Percentiles rank a stretch among this genome's conserved stretches.
Evolutionary conservation across 1,140 invertebrate genomes (phyloP).

Genomic region (Zaprionus ornatus): DNA sequence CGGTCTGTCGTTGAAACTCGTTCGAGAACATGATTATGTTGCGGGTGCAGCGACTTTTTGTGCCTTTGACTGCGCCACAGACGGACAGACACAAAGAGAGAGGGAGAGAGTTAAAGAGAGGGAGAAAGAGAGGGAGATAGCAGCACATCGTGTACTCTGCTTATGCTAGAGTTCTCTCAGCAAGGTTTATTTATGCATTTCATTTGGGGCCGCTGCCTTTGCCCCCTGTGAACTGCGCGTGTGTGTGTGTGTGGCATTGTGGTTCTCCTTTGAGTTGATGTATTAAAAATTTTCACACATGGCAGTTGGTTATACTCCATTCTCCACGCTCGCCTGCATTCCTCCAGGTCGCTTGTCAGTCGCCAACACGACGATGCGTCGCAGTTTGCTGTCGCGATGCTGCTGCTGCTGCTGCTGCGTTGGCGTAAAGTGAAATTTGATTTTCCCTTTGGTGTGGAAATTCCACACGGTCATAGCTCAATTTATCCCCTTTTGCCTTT

Average conservation of each 20-base stretch:
- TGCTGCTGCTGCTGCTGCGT: conserved; percentile 19
- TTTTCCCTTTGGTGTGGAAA: conserved; percentile 47
- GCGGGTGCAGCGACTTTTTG: conserved; percentile 59
- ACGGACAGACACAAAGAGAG: conserved; percentile 10
- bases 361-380: conserved; percentile 13
- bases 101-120: background rate
- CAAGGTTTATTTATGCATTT: conserved; percentile 80
- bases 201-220: conserved; percentile 53
- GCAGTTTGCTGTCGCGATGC: conserved; percentile 3
- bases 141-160: conserved; percentile 31
- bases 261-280: conserved; percentile 74
- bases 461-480: background rate
- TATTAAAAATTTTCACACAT: conserved; percentile 82
- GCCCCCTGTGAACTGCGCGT: background rate
- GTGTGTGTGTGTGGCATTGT: conserved; percentile 43
- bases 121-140: background rate
- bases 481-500: conserved; percentile 40
- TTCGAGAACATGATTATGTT: conserved; percentile 73
- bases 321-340: background rate
- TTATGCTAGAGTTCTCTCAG: conserved; percentile 37
- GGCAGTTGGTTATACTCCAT: conserved; percentile 56
- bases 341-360: conserved; percentile 31
- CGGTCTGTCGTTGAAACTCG: conserved; percentile 25
- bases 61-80: conserved; percentile 58
- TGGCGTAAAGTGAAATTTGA: conserved; percentile 64